Base-by-base conservation (phyloP, 1,140 invertebrate genomes). In the Xylocopa sonorina region DNA sequence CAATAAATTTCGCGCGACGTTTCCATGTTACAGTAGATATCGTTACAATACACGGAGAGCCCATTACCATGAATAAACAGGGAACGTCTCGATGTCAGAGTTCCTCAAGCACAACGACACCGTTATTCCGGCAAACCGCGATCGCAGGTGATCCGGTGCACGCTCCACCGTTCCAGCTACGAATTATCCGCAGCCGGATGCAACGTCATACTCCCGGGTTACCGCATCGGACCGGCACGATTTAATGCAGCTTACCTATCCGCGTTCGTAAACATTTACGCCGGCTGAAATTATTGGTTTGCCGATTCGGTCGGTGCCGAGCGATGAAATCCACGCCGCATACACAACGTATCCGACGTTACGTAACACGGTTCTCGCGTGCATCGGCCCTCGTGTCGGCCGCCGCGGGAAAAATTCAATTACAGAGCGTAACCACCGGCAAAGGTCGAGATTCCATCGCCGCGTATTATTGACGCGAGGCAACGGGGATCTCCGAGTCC, bases 191-290 rank as follows among this genome's bases (percentile, higher is more conserved):
- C 43, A 21, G 55, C 29, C 77, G 77, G 77, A 73, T 73, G 77
- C 32, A 21, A 78, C 69, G 48, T 72, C 68, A 78, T 38, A 64
- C n/a, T 63, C 77, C 57, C 50, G 68, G 77, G 48, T 62, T 43
- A 63, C 77, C 75, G 34, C 67, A 78, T 48, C 24, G 55, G 51
- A 38, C 43, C 24, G 53, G 38, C 24, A 73, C 77, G 77, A 73
- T 73, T 78, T 73, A 78, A 78, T 64, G 77, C 77, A 73, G 77
- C 77, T 78, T 78, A 78, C 69, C 58, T 72, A 72, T 73, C 69
- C 68, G 24, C 32, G 60, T 73, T 53, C 48, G 77, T 64, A 78
- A 78, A 78, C 58, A 78, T 78, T 78, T 78, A 73, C 77, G 58
- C 58, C 38, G 55, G 57, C 68, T 72, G 77, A 73, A 78, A 78